Conservation (phyloP, 35 echinoderm and acorn worm species). For the Acanthaster planci region DNA sequence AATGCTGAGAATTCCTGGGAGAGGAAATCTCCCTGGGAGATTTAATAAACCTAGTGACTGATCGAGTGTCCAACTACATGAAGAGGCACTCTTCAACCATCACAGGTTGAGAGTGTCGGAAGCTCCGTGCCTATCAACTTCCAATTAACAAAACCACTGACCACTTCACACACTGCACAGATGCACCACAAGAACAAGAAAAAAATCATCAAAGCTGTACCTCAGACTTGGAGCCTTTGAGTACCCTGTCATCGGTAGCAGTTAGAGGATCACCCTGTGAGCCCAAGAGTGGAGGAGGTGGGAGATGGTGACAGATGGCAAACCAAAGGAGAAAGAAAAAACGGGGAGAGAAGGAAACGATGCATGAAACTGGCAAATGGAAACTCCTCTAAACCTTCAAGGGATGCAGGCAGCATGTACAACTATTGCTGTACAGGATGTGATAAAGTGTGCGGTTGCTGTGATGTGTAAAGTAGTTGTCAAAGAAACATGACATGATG, state of each 20-base stretch:
- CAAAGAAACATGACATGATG: no score
- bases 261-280: conserved; percentile 5
- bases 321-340: neutral
- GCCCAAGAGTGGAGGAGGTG: neutral
- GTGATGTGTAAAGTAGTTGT: no score
- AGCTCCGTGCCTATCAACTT: no score
- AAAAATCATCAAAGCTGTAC: conserved; percentile 12
- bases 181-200: neutral
- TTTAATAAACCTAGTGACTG: no score
- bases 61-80: no score
- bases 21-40: no score
- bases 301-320: neutral
- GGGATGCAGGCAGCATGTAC: neutral
- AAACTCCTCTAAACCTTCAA: conserved; percentile 3
- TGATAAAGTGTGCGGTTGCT: neutral
- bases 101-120: no score
- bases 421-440: neutral
- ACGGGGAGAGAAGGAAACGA: conserved; percentile 20
- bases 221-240: conserved; percentile 18
- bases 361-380: neutral
- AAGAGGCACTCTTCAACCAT: no score
- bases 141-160: no score
- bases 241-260: neutral
- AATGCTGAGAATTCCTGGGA: no score
- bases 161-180: neutral